Base-by-base conservation (phyloP, 2,888 invertebrate genomes). In the Cynaeus angustus region DNA sequence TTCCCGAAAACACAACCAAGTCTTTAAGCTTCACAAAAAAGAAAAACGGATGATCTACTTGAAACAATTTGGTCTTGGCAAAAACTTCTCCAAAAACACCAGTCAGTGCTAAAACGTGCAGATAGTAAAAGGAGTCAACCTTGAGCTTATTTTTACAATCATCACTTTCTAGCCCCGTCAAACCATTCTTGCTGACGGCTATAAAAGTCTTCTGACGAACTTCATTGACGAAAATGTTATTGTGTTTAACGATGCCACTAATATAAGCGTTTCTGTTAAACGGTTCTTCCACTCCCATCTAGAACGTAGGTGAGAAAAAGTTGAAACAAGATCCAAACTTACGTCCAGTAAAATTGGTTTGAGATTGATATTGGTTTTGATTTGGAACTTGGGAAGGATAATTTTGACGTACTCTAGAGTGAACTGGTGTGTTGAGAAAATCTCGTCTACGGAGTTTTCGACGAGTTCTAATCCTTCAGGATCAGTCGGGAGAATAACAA, bases 371-470 rank as follows among this genome's bases (percentile, higher is more conserved):
- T 9, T 9, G 1, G 14, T 37, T 9, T 55, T 37, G 37, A 55
- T 37, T 14, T 16, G 14, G 37, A 55, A 55, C 30, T 55, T 55
- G n/a, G 53, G 53, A 7, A 55, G 16, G 14, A 6, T 37, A n/a
- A 55, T n/a, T 55, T 38, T 55, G 9, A 55, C 16, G 0, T 16
- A 4, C 12, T 43, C 28, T 4, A 10, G 10, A 5, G 56, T 26
- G 26, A 12, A 56, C 1, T n/a, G 9, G 9, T 21, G 21, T 0
- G 21, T 6, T 7, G 37, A n/a, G 26, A 41, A 56, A n/a, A 56
- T 21, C 7, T 41, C 37, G 4, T 56, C 26, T 0, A 21, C 3
- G 1, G 10, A 38, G 4, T 21, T 4, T 8, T 56, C 56, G 7
- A 56, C n/a, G n/a, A 12, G 41, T 1, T 10, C 41, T 3, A 41